Evolutionary conservation across 2,888 invertebrate species (phyloP).

Genomic region (Mylabris sibirica): DNA sequence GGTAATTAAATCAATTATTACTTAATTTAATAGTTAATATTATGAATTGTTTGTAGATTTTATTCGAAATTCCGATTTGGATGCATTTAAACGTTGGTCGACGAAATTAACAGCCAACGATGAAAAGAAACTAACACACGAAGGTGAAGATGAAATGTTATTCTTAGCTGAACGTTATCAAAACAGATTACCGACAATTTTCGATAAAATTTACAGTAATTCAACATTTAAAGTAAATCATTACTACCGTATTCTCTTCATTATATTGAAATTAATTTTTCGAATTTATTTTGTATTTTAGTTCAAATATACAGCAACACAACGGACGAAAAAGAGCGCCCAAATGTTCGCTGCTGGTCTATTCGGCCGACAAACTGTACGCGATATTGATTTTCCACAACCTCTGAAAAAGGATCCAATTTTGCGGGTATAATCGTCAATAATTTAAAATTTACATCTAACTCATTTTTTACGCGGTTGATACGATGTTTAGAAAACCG

Average conservation of each 20-base stretch:
- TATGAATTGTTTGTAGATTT: slow-evolving; percentile 46
- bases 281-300: slow-evolving; percentile 58
- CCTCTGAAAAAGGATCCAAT: slow-evolving; percentile 64
- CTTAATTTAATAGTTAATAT: no score
- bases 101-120: slow-evolving; percentile 63
- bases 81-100: slow-evolving; percentile 65
- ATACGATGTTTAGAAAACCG: no score
- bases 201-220: slow-evolving; percentile 70
- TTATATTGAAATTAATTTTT: no score
- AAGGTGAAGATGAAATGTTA: slow-evolving; percentile 79
- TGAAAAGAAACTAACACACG: slow-evolving; percentile 71
- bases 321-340: slow-evolving; percentile 79
- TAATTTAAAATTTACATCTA: no score
- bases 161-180: slow-evolving; percentile 78
- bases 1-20: slow-evolving; percentile 54
- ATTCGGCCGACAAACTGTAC: slow-evolving; percentile 71
- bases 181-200: slow-evolving; percentile 71
- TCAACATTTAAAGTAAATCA: slow-evolving; percentile 61
- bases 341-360: slow-evolving; percentile 77
- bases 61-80: slow-evolving; percentile 48
- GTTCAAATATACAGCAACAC: slow-evolving; percentile 81
- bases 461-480: no score
- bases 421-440: slow-evolving; percentile 51
- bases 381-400: slow-evolving; percentile 70
- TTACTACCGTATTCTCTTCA: neutral